Evolutionary conservation across 2,113 vertebrate genomes (phyloP), one percentile per base, ranked within the genome.

Genomic region (Ia io): DNA sequence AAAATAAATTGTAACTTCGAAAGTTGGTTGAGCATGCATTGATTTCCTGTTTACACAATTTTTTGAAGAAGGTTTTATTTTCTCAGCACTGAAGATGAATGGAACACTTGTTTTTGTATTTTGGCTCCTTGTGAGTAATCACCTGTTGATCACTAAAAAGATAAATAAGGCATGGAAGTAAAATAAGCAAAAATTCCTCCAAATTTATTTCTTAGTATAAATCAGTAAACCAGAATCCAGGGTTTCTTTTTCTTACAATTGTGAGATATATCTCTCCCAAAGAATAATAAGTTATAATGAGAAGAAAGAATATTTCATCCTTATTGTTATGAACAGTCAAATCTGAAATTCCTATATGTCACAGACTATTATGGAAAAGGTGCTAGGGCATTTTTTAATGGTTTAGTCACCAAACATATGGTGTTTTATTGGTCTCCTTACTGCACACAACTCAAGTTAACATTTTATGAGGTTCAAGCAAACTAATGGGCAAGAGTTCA

Each of bases 381-480:
- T 93, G 40, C 5, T 47, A 95, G 70, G 47, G 79, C 74, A 93
- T 96, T 96, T 97, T 96, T 96, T 51, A 94, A 96, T 90, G 74
- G 14, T 65, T 95, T 84, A 69, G 91, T 95, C 88, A 96, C 63
- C 74, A 88, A 89, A 91, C 93, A 96, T 89, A 92, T 91, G 85
- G 96, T 90, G 59, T 96, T 97, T 96, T 95, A 96, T 96, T 95
- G 65, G 88, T 90, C 91, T 95, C 83, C 79, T 96, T 95, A 89
- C 78, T 94, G 65, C 51, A 91, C 70, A 96, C 44, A 96, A 92
- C 84, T 88, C 76, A 96, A 80, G 91, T 95, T 95, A 96, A 23
- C 90, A 83, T 97, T 98, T 97, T 97, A 97, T 86, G 63, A 53
- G 30, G 79, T 97, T 92, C 67, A 84, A 96, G 35, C 69, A 91